phyloP scores from a whole-genome alignment of 2,113 vertebrate genomes.

The Brachyhypopomus gauderio region DNA sequence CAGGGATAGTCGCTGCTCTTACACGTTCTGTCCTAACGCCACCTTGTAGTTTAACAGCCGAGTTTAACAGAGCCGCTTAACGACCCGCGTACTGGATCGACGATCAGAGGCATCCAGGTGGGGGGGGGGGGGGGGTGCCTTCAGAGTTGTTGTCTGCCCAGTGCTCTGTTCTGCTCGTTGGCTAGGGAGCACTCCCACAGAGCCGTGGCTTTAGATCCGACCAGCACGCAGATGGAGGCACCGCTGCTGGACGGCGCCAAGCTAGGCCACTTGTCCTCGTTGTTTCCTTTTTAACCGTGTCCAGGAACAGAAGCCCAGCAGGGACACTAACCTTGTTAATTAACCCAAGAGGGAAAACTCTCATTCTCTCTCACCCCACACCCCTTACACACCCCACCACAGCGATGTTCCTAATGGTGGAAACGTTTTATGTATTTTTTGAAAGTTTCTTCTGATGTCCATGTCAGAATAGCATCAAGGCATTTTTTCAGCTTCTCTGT shows the following conservation, averaged over 20 bases:
- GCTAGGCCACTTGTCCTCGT: conserved; percentile 11
- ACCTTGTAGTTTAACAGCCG: conserved; percentile 32
- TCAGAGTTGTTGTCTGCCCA: too few relatives aligned
- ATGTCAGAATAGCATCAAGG: too few relatives aligned
- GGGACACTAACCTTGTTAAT: conserved; percentile 36
- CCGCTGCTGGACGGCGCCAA: conserved; percentile 10
- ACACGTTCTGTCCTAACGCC: neutral
- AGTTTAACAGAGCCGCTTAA: neutral
- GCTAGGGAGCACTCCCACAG: neutral
- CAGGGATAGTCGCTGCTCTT: too few relatives aligned
- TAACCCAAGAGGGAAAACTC: conserved; percentile 20
- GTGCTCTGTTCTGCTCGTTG: too few relatives aligned
- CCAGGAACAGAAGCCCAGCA: neutral
- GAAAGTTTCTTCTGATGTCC: too few relatives aligned
- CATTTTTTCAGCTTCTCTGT: neutral
- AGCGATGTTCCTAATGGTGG: too few relatives aligned
- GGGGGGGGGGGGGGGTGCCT: too few relatives aligned
- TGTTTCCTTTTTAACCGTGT: conserved; percentile 9
- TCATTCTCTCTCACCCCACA: conserved; percentile 11
- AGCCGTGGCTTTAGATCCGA: conserved; percentile 39
- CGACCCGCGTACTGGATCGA: too few relatives aligned
- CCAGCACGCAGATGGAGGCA: conserved; percentile 48
- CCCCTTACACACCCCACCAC: too few relatives aligned
- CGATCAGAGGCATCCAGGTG: too few relatives aligned
- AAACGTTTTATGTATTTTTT: too few relatives aligned